These are phyloP conservation scores for Conopomorpha cramerella DNA, from an alignment of 1,140 invertebrate species.

Conservation along the genomic window DNA sequence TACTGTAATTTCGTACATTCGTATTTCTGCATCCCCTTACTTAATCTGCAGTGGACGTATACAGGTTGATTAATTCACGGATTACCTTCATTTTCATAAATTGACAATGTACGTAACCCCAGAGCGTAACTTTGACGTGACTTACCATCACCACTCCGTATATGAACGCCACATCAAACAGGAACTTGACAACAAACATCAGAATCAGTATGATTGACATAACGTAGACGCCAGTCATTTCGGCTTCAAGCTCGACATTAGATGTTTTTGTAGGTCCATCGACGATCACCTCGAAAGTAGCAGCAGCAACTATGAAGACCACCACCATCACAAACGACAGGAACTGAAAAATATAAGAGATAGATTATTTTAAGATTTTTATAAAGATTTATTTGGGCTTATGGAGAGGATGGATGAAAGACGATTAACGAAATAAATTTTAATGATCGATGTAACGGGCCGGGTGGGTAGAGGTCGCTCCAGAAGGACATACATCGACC, in stretches of 20 bases:
- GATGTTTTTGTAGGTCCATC: no score
- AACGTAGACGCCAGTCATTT: constrained; percentile 23
- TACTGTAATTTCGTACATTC: no score
- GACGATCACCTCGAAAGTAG: constrained; percentile 9
- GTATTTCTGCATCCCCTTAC: no score
- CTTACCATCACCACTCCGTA: constrained; percentile 26
- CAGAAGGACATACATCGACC: no score
- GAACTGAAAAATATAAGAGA: constrained; percentile 18
- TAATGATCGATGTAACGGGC: no score
- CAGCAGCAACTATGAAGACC: constrained; percentile 24
- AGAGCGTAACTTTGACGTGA: constrained; percentile 2
- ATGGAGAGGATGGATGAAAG: no score
- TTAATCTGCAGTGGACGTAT: no score
- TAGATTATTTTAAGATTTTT: no score
- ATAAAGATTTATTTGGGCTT: no score
- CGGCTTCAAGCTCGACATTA: constrained; percentile 21
- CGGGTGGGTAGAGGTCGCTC: no score
- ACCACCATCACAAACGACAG: constrained; percentile 24
- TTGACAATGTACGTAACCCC: no score
- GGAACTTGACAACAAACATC: constrained; percentile 32
- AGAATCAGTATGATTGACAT: constrained; percentile 33
- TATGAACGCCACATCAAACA: constrained; percentile 25
- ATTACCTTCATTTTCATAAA: not conserved
- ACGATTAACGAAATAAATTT: no score
- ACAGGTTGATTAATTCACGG: not conserved